Evolutionary conservation across 2,797 vertebrate genomes (phyloP), one percentile per base, ranked within the genome.

Genomic region (Limosa lapponica): DNA sequence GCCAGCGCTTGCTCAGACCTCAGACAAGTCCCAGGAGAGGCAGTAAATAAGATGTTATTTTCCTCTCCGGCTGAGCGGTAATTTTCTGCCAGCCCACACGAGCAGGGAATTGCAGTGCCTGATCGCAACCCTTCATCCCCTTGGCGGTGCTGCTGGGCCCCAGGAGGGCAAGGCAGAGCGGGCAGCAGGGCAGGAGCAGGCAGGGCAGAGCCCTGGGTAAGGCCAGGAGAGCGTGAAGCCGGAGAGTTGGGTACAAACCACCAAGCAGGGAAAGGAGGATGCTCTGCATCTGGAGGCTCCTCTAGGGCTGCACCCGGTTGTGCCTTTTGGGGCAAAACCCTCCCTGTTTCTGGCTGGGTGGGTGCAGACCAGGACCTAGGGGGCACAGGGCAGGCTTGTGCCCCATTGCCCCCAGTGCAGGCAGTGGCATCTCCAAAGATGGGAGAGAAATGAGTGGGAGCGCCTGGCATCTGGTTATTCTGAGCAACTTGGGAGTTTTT

Each of bases 11-110:
- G 65, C 82, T 89, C 95, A 94, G 71, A 67, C 87, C 86, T 94
- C 91, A 89, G 86, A 89, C 49, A 52, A 83, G 81, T 90, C 95
- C 86, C 88, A 71, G 88, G 93, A 95, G 96, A 91, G 70, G 75
- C 54, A 61, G 87, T 75, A 93, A 95, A 90, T 95, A 95, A 92
- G 96, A 88, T 86, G 82, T 88, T 90, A 67, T 95, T 95, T 95
- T 95, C 91, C 92, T 89, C 91, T 69, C 90, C 2, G 78, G 49
- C 91, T 93, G 85, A 95, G 90, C 28, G 6, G 94, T 86, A 82
- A 94, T 95, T 95, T 91, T 90, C 85, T 83, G 88, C 90, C 95
- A 96, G 90, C 95, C 91, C 70, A 73, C 88, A 75, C 1, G 57
- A 78, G 87, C 61, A 13, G 93, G 66, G 90, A 92, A 84, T 82